Evolutionary conservation across 2,113 vertebrate species (phyloP), one percentile per base, ranked within the genome.

Genomic region (Entelurus aequoreus): DNA sequence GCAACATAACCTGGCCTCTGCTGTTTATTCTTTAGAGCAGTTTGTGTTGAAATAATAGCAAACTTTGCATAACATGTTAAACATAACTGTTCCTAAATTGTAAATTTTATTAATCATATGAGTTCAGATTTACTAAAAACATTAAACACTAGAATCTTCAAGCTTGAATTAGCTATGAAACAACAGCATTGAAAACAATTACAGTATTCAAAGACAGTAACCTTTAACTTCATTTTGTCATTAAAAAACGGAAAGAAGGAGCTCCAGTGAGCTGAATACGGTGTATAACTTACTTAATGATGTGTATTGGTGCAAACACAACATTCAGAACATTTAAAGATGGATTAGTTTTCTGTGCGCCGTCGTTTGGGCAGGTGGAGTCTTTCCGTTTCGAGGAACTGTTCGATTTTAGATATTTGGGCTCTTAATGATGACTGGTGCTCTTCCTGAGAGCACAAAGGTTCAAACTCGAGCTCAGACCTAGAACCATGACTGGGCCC

Each of bases 351-450:
- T 6, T 74, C 77, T 14, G 60, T 81, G 48, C 42, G 76, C 44
- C 13, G 69, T 81, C 66, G 85, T 76, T 90, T 90, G 55, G 74
- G 54, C n/a, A 72, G 48, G 13, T 42, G 69, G 16, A 83, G 69
- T 59, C 71, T 65, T 58, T 87, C 88, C 6, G 55, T 49, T 37
- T 60, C 66, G 36, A 90, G 81, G n/a, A 89, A 86, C 64, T 83
- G 65, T 55, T 90, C 76, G 0, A 89, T 88, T 72, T 77, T 87
- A 8, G 74, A 75, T 62, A 90, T 88, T 66, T 90, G 86, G 4
- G 63, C 72, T 67, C 85, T 82, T 66, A 90, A 59, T 1, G 79
- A 80, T 5, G 78, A 76, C 63, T 86, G 84, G 28, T 81, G 71
- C 6, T 51, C 71, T 37, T 77, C 76, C 72, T 79, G 78, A 36